These are phyloP conservation scores for Oscheius myriophilus DNA, from an alignment of 2,888 invertebrate genomes.

Conservation along the genomic window DNA sequence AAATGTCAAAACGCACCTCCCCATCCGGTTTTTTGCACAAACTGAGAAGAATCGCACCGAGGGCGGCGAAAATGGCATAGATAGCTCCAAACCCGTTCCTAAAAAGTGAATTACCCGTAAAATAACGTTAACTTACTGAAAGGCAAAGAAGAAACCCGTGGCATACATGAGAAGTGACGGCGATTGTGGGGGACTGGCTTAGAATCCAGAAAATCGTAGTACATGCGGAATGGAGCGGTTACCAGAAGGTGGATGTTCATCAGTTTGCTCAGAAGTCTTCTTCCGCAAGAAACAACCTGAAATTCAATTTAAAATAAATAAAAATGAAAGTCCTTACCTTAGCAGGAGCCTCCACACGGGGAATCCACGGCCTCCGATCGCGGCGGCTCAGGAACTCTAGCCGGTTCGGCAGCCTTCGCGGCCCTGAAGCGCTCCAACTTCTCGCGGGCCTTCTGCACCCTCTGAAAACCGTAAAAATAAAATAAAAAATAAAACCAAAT, in stretches of 20 bases:
- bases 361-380: too few species aligned
- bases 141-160: not conserved
- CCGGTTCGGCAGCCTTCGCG: too few species aligned
- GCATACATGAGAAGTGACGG: not conserved
- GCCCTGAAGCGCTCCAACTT: too few species aligned
- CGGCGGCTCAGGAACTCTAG: too few species aligned
- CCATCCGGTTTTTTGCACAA: conserved; percentile 79
- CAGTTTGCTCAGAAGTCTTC: too few species aligned
- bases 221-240: conserved; percentile 5
- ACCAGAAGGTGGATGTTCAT: conserved; percentile 10
- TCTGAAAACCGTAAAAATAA: too few species aligned
- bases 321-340: not conserved
- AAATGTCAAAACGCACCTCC: conserved; percentile 79
- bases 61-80: conserved; percentile 83
- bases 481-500: too few species aligned
- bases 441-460: too few species aligned
- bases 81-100: conserved; percentile 86
- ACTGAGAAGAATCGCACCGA: conserved; percentile 73
- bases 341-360: too few species aligned
- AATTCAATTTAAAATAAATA: not conserved
- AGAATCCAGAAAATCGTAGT: not conserved
- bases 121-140: not conserved
- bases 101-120: conserved; percentile 4
- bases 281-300: not conserved
- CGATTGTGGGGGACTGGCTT: not conserved